Base-by-base conservation (phyloP, 2,888 invertebrate genomes). In the Panopea generosa region DNA sequence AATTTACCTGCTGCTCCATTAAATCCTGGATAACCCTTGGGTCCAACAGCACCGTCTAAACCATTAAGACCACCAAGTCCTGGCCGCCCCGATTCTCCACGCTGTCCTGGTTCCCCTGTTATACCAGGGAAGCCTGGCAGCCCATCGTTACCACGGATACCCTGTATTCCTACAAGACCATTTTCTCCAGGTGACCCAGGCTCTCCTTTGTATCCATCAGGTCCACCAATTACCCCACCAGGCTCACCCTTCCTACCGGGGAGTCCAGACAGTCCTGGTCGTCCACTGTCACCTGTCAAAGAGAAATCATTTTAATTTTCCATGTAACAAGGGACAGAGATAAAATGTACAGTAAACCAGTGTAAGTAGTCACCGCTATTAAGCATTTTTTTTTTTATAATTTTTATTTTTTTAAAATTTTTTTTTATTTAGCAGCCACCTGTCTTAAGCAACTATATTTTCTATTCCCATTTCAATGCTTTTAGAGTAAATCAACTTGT, bases 51-150 rank as follows among this genome's bases (percentile, higher is more conserved):
- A 29, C 87, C 85, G n/a, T n/a, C 40, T 1, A 71, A 79, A 65
- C 83, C 81, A 11, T 40, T 7, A 11, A 40, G 16, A 11, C 40
- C 40, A 40, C 16, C 40, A 40, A 11, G 16, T 16, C 40, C 40
- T 16, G 9, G 7, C 7, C 40, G 40, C 9, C 40, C 40, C 7
- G 7, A 7, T 16, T 40, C 40, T 40, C 40, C 40, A 11, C 9
- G 40, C 9, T 40, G 16, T 16, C 40, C 40, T 40, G 85, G 72
- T 49, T 74, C 59, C 59, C 90, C 90, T n/a, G 77, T 66, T 14
- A 68, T 47, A 38, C 90, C 90, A 40, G 86, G 86, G 26, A 86
- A 81, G 38, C 86, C 88, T 4, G 81, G 81, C 16, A 81, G 62
- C 2, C 81, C 81, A 45, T 70, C 77, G n/a, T 67, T 56, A 6